Evolutionary conservation across 1,140 invertebrate genomes (phyloP), one percentile per base, ranked within the genome.

Genomic region (Cherax destructor): DNA sequence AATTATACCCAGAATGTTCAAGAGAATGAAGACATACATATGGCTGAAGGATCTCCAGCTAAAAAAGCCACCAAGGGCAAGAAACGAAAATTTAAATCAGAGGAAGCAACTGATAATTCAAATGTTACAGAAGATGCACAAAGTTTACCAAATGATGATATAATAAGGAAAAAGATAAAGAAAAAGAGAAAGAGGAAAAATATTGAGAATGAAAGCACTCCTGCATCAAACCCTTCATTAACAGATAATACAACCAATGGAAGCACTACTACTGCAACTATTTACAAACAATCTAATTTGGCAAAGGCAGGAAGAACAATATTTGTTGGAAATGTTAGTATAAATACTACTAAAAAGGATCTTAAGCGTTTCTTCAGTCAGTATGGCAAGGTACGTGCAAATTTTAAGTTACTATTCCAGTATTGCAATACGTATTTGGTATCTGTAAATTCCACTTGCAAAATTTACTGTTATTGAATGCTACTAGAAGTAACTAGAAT

Each of bases 371-470:
- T 77, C 74, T 86, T 86, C 74, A 59, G 11, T 16, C 52, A 86
- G 52, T 86, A 86, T 78, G 85, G 85, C 50, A 86, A 86, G 85
- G 85, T 85, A 52, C 13, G 16, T 74, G 13, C 3, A 69, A 4
- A 30, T 41, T 69, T 16, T 59, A 59, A 59, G 16, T 59, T 41
- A 41, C 30, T 41, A 41, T 41, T 41, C 30, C 30, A 41, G 2
- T 41, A 2, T 41, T 41, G 30, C 30, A 41, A n/a, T n/a, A n/a
- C n/a, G 30, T 41, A 41, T 41, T 41, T 41, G 30, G 30, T 41
- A 41, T 41, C 30, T 41, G 30, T 41, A 41, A 41, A 41, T 41
- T 41, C 30, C 30, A 41, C 30, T 41, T 41, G 30, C 30, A 41
- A 41, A 41, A 2, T 41, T 41, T 41, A 41, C 30, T 41, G 30